Percentiles rank a stretch among this genome's conserved stretches.
These are phyloP conservation scores for Geodia barretti DNA, from an alignment of 37 sponge, comb jelly and placozoan species.

Conservation along the genomic window DNA sequence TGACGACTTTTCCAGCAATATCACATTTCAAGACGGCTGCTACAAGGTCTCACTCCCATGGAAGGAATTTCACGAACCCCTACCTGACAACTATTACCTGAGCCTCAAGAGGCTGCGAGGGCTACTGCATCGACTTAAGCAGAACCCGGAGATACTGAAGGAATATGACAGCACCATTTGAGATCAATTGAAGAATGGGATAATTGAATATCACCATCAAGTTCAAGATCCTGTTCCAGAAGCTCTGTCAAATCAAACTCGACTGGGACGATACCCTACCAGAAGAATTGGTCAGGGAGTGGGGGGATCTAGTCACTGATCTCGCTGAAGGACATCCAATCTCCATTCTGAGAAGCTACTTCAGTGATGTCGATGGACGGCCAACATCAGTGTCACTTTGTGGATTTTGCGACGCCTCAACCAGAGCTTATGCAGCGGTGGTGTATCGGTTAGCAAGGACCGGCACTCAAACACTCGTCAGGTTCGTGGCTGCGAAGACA, in stretches of 20 bases:
- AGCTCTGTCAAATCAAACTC: slow-evolving; percentile 26
- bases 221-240: slow-evolving; percentile 57
- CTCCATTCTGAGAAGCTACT: slow-evolving; percentile 38
- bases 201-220: slow-evolving; percentile 53
- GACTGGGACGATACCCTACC: slow-evolving; percentile 52
- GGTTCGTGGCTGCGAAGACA: slow-evolving; percentile 53
- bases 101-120: slow-evolving; percentile 37
- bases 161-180: slow-evolving; percentile 55
- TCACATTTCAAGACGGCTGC: slow-evolving; percentile 17
- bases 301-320: slow-evolving; percentile 34
- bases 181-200: slow-evolving; percentile 43
- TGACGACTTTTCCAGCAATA: slow-evolving; percentile 10
- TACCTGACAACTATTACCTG: slow-evolving; percentile 56
- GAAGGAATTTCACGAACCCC: slow-evolving; percentile 26
- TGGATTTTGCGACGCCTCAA: slow-evolving; percentile 67
- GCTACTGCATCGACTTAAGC: slow-evolving; percentile 36
- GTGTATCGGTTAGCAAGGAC: slow-evolving; percentile 40
- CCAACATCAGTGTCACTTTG: slow-evolving; percentile 24
- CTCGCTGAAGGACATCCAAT: slow-evolving; percentile 15
- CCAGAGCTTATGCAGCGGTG: slow-evolving; percentile 52
- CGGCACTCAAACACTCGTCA: background rate
- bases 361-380: background rate
- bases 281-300: slow-evolving; percentile 19
- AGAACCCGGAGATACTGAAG: slow-evolving; percentile 37
- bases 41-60: slow-evolving; percentile 48